Evolutionary conservation across 2,113 vertebrate genomes (phyloP).

Genomic region (Tyto alba): DNA sequence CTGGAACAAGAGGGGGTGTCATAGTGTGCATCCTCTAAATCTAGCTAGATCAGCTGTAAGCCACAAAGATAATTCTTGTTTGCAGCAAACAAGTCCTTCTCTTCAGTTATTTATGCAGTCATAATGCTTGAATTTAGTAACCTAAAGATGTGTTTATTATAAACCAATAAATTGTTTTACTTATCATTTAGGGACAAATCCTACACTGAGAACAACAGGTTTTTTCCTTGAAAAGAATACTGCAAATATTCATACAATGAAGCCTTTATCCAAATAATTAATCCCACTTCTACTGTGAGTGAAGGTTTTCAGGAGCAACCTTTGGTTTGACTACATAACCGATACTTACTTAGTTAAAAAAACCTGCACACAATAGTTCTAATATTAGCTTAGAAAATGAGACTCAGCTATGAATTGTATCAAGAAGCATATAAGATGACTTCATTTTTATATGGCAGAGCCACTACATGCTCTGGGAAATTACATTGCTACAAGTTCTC

Average conservation of each 20-base stretch:
- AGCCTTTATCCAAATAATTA: background rate
- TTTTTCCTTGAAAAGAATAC: background rate
- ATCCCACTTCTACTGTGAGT: background rate
- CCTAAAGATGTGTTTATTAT: too few relatives aligned
- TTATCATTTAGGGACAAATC: background rate
- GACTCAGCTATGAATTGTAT: background rate
- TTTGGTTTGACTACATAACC: background rate
- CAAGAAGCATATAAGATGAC: background rate
- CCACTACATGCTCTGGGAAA: background rate
- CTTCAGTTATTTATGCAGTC: background rate
- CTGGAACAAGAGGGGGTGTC: background rate
- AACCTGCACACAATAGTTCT: background rate
- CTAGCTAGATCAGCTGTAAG: background rate
- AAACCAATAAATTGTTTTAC: background rate
- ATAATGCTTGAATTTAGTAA: background rate
- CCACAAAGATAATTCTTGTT: background rate
- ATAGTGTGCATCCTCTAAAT: background rate
- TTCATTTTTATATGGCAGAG: background rate
- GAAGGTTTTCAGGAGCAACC: background rate
- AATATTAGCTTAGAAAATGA: background rate
- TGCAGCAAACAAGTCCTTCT: background rate
- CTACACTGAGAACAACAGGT: background rate
- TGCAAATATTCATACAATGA: background rate
- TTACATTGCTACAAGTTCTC: background rate
- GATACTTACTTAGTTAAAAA: background rate